Evolutionary conservation across 2,888 invertebrate genomes (phyloP).

Genomic region (Megaustenia siamemsis): DNA sequence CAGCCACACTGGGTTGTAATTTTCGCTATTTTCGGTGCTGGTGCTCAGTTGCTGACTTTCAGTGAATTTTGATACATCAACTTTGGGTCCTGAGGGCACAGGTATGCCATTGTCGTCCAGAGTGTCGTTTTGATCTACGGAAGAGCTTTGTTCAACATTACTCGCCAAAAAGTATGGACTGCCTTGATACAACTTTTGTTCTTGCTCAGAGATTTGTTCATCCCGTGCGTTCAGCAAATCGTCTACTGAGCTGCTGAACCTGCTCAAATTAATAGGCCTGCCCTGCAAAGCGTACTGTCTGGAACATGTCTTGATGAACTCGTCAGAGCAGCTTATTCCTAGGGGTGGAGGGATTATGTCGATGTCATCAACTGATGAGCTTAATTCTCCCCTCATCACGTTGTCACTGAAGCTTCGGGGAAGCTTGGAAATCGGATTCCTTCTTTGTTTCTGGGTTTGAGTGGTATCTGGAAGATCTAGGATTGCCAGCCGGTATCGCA

Average conservation of each 20-base stretch:
- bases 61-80: too few relatives aligned
- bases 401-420: background rate
- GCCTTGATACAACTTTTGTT: background rate
- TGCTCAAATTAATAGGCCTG: slow-evolving; percentile 32
- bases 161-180: slow-evolving; percentile 23
- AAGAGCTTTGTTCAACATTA: slow-evolving; percentile 25
- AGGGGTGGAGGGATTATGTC: slow-evolving; percentile 25
- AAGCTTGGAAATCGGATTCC: background rate
- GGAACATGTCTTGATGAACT: slow-evolving; percentile 45
- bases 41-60: background rate
- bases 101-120: background rate
- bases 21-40: background rate
- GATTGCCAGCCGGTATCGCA: slow-evolving; percentile 43
- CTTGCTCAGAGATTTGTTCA: background rate
- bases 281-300: slow-evolving; percentile 27
- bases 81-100: background rate
- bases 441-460: slow-evolving; percentile 39
- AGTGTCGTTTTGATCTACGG: slow-evolving; percentile 25
- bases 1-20: background rate
- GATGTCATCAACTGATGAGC: slow-evolving; percentile 48
- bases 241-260: slow-evolving; percentile 50
- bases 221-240: background rate
- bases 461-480: slow-evolving; percentile 49
- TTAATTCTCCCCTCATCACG: slow-evolving; percentile 17
- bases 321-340: slow-evolving; percentile 44